A percentile compares a stretch with the other conserved stretches of the same genome.
These are phyloP conservation scores for Naso thynnoides DNA, from an alignment of 2,797 vertebrate species.

Conservation along the genomic window DNA sequence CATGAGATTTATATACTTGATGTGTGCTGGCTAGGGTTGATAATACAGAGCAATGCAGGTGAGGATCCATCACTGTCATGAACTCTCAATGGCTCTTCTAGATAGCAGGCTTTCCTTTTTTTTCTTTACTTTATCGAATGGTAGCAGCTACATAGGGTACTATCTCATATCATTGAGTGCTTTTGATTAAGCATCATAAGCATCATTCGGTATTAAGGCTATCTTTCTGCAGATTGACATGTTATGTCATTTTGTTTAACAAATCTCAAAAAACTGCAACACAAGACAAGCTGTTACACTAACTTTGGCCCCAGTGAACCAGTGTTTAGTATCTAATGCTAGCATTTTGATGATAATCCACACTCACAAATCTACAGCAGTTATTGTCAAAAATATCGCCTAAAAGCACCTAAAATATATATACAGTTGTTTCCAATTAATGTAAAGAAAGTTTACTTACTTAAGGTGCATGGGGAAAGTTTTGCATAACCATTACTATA, in stretches of 20 bases:
- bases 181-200: constrained; percentile 82
- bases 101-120: constrained; percentile 60
- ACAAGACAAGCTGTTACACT: not conserved
- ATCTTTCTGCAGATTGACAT: constrained; percentile 41
- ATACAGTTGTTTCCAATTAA: constrained; percentile 13
- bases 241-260: constrained; percentile 26
- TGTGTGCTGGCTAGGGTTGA: constrained; percentile 76
- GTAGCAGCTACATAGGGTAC: constrained; percentile 51
- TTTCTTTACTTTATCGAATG: constrained; percentile 21
- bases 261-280: constrained; percentile 10
- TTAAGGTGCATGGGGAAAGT: not conserved
- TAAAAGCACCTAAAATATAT: not conserved
- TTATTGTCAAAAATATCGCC: not conserved
- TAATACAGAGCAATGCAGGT: constrained; percentile 79
- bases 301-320: not conserved
- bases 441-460: constrained; percentile 6
- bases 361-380: not conserved
- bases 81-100: constrained; percentile 66
- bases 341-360: not conserved
- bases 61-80: constrained; percentile 86
- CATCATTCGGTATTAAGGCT: constrained; percentile 68
- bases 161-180: constrained; percentile 68
- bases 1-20: constrained; percentile 72
- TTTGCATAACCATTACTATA: constrained; percentile 14
- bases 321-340: not conserved